phyloP scores from a whole-genome alignment of 2,113 vertebrate genomes.

The Psittacula cyanocephala region DNA sequence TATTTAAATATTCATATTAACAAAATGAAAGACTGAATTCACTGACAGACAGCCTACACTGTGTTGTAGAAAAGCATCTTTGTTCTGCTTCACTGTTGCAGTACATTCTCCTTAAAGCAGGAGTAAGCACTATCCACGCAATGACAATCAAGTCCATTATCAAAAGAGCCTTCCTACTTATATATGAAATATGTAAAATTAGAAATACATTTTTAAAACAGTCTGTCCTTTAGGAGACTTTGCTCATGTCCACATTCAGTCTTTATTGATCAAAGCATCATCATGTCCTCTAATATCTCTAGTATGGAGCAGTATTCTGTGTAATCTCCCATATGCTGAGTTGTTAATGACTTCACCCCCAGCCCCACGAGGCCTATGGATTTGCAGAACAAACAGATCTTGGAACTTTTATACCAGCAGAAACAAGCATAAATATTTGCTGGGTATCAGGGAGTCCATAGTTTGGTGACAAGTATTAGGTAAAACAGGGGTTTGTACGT shows the following conservation, averaged over 20 bases:
- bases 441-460: neutral
- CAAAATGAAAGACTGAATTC: neutral
- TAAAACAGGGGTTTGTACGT: neutral
- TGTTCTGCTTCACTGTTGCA: neutral
- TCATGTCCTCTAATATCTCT: neutral
- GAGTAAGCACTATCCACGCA: neutral
- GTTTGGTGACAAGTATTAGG: neutral
- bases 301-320: neutral
- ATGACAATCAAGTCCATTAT: neutral
- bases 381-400: neutral
- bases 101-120: neutral
- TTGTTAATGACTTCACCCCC: neutral
- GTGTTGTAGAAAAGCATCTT: neutral
- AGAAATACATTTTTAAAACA: neutral
- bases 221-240: neutral
- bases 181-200: neutral
- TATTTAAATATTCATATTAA: neutral
- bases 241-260: neutral
- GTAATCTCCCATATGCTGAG: neutral
- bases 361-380: neutral
- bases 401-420: neutral
- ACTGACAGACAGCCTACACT: neutral
- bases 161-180: neutral
- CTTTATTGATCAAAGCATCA: neutral
- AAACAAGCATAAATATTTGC: neutral